Conservation (phyloP, 2,113 vertebrate genomes). For the Camelus bactrianus region DNA sequence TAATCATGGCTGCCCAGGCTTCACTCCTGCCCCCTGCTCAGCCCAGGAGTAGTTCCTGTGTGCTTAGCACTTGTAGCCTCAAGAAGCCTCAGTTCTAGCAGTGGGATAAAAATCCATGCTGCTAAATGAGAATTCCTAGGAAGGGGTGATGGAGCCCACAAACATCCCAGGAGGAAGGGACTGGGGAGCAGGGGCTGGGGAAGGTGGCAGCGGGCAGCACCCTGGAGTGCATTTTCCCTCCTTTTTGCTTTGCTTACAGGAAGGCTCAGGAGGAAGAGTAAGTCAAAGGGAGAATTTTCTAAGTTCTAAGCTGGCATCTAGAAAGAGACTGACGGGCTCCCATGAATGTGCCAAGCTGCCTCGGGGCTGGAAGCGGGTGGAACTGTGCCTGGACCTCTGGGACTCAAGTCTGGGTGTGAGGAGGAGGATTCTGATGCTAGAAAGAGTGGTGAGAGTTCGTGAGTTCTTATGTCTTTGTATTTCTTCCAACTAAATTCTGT, state of each 20-base stretch:
- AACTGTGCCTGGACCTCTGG: fast-evolving
- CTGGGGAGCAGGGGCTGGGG: not conserved
- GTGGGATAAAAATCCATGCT: not conserved
- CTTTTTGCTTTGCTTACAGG: not conserved
- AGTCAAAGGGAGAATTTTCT: not conserved
- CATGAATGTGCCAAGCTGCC: too few relatives aligned
- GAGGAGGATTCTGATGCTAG: too few relatives aligned
- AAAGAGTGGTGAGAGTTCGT: not conserved
- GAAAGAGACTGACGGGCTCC: not conserved
- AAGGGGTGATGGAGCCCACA: not conserved
- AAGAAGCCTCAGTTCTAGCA: not conserved
- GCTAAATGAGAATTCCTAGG: not conserved
- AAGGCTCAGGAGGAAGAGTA: not conserved
- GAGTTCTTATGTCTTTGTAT: not conserved
- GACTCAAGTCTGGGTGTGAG: not conserved
- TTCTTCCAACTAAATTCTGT: not conserved
- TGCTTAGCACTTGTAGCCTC: not conserved
- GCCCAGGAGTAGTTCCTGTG: not conserved
- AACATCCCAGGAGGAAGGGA: too few relatives aligned
- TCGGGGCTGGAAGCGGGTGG: not conserved
- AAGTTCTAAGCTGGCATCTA: not conserved
- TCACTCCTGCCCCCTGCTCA: not conserved
- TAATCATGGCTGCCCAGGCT: too few relatives aligned
- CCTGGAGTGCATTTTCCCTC: not conserved
- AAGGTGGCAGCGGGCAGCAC: not conserved